A percentile compares a stretch with the other conserved stretches of the same genome.
phyloP scores from a whole-genome alignment of 92 coral and sea anemone species.

The Siderastrea siderea region DNA sequence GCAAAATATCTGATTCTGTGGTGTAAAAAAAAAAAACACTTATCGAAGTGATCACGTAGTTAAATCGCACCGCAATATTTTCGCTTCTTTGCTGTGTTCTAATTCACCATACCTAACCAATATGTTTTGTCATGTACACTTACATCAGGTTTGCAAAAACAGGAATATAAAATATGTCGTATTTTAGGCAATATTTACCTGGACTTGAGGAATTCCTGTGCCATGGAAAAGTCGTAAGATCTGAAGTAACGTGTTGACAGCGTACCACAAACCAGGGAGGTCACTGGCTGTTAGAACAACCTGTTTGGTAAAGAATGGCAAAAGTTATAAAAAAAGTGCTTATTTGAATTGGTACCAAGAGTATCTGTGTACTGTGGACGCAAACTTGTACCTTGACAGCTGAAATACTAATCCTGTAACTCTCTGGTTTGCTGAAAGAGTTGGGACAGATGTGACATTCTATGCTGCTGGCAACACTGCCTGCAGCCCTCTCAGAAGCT shows the following conservation, averaged over 20 bases:
- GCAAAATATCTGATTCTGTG: no score
- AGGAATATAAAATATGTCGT: no score
- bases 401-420: constrained; percentile 89
- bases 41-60: no score
- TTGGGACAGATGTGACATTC: constrained; percentile 89
- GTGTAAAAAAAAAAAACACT: no score
- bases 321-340: neutral
- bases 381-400: constrained; percentile 69
- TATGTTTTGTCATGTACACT: neutral
- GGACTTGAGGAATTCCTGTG: constrained; percentile 85
- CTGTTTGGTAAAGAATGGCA: constrained; percentile 29
- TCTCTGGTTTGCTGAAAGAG: constrained; percentile 82
- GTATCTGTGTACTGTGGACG: neutral
- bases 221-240: constrained; percentile 81
- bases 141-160: neutral
- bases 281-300: constrained; percentile 85
- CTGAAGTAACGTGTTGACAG: constrained; percentile 92
- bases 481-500: constrained; percentile 28
- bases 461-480: constrained; percentile 74
- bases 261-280: constrained; percentile 90
- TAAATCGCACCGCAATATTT: no score
- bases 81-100: no score
- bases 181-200: constrained; percentile 61
- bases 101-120: no score
- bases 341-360: neutral